phyloP scores from a whole-genome alignment of 2,113 vertebrate species.

The Dasyprocta punctata region DNA sequence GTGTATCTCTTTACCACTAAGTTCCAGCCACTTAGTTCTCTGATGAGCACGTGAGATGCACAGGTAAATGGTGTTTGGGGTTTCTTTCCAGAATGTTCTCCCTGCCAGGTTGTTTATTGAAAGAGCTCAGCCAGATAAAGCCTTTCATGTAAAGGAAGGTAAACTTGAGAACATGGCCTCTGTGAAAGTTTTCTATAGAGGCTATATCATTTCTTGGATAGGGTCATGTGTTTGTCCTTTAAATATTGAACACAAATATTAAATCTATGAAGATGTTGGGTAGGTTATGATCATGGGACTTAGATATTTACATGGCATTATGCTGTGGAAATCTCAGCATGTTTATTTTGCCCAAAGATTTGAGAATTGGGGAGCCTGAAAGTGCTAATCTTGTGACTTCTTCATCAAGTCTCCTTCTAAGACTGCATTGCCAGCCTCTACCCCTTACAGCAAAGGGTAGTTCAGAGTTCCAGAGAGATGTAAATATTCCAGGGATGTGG shows the following conservation, averaged over 20 bases:
- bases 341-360: background rate
- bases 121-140: background rate
- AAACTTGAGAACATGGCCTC: background rate
- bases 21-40: background rate
- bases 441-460: background rate
- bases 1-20: background rate
- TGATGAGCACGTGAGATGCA: background rate
- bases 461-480: background rate
- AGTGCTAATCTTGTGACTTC: background rate
- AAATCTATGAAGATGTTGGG: background rate
- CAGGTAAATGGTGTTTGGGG: background rate
- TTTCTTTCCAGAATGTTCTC: background rate
- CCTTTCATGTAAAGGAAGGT: background rate
- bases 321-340: background rate
- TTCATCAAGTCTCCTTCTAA: background rate
- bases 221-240: background rate
- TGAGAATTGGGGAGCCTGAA: background rate
- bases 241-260: background rate
- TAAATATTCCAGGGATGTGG: background rate
- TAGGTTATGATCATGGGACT: background rate
- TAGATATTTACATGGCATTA: background rate
- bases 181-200: background rate
- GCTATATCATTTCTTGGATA: background rate
- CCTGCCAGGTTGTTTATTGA: background rate
- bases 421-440: too few relatives aligned